Evolutionary conservation across 1,140 invertebrate genomes (phyloP), one percentile per base, ranked within the genome.

Genomic region (Lanistes nyassanus): DNA sequence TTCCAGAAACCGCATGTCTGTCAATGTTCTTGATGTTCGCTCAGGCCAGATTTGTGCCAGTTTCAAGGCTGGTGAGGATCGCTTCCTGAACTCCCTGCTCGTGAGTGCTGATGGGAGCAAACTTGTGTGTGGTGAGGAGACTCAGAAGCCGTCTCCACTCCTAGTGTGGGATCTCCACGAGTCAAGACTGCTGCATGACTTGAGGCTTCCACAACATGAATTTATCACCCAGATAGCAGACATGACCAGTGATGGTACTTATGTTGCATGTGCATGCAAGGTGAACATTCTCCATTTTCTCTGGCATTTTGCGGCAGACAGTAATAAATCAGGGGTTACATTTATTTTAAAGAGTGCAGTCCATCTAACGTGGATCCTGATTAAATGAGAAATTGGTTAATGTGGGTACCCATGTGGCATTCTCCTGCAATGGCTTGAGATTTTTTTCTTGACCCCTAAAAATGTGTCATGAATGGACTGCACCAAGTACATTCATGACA

Each of bases 61-160:
- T n/a, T 84, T 85, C 72, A 84, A 85, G 84, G 94, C 94, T 13
- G 95, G 94, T 1, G 94, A 96, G 88, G 94, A 95, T 88, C 91
- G 95, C 74, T 97, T 96, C 87, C 91, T 97, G 0, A 95, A 97
- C 90, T 96, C 95, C 19, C 88, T 97, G 68, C 91, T 96, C 34
- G 94, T 96, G 55, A 95, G 94, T 60, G 94, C 94, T 56, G 95
- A 97, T 90, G 95, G 95, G 86, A 88, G 94, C 92, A 92, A 96
- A 39, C 91, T 96, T 75, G 95, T 96, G 11, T 97, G 95, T 87
- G 95, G 95, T 5, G 95, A 97, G 88, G 95, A 96, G 90, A 96
- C 95, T 1, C 95, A 96, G 88, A 96, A 96, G 88, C 95, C 95
- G 9, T 96, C 95, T 87, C 95, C 95, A 0, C 90, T 97, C 76